Evolutionary conservation across 2,888 invertebrate species (phyloP).

Genomic region (Tenthredo mesomela): DNA sequence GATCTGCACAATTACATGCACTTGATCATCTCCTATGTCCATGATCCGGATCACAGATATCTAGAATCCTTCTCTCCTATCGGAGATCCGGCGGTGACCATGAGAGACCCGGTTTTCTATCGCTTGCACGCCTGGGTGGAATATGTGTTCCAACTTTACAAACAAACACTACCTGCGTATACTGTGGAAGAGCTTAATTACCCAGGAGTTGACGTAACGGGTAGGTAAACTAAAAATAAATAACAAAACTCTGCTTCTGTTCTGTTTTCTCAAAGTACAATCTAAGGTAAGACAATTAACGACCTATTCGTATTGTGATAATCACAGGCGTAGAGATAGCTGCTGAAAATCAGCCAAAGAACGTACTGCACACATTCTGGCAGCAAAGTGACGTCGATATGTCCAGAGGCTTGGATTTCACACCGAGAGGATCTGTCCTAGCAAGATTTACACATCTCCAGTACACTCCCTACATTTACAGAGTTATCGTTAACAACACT

Average conservation of each 20-base stretch:
- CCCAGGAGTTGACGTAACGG: constrained; percentile 81
- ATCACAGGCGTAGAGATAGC: constrained; percentile 78
- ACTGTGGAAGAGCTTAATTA: constrained; percentile 81
- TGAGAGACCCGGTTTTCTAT: constrained; percentile 75
- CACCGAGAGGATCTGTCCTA: constrained; percentile 85
- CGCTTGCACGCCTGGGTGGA: constrained; percentile 74
- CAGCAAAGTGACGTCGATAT: constrained; percentile 87
- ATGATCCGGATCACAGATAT: constrained; percentile 71
- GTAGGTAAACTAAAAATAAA: constrained; percentile 32
- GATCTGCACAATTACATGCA: constrained; percentile 73
- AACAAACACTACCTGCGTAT: constrained; percentile 84
- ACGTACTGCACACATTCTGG: constrained; percentile 86
- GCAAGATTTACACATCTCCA: constrained; percentile 87
- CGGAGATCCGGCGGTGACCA: constrained; percentile 71
- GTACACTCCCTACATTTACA: constrained; percentile 84
- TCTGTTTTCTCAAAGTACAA: background rate
- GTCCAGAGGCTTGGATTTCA: constrained; percentile 88
- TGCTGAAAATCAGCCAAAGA: constrained; percentile 78
- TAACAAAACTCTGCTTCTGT: background rate
- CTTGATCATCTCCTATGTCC: constrained; percentile 65
- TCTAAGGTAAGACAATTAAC: background rate
- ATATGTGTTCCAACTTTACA: constrained; percentile 77
- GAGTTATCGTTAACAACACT: constrained; percentile 77
- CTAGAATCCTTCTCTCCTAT: constrained; percentile 68
- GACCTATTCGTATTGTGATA: background rate